These are phyloP conservation scores for Vicugna pacos DNA, from an alignment of 2,113 vertebrate genomes.

Conservation along the genomic window DNA sequence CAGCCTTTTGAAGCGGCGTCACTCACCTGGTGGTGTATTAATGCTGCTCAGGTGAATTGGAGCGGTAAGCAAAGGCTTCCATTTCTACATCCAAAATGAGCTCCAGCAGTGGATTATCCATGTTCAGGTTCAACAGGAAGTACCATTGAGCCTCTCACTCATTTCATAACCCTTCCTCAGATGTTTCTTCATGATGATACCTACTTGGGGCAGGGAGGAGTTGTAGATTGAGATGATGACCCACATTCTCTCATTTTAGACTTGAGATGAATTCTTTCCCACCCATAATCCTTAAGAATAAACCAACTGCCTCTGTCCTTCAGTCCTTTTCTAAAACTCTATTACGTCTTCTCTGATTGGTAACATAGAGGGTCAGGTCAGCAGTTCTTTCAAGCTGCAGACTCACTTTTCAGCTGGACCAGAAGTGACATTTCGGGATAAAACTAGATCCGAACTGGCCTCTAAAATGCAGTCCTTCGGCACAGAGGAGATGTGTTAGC, in stretches of 20 bases:
- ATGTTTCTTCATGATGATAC: neutral
- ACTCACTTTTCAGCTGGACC: neutral
- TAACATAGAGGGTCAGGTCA: neutral
- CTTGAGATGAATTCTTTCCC: neutral
- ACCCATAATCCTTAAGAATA: neutral
- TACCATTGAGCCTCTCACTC: accelerated
- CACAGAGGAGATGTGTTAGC: neutral
- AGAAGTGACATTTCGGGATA: neutral
- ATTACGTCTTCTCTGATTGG: neutral
- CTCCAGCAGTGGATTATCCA: accelerated
- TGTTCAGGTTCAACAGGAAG: neutral
- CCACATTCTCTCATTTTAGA: neutral
- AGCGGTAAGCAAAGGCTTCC: neutral
- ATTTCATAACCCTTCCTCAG: neutral
- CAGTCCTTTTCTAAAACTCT: neutral
- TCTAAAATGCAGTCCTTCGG: neutral
- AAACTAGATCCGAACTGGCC: neutral
- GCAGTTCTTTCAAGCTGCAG: neutral
- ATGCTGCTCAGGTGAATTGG: neutral
- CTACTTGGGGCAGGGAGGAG: neutral
- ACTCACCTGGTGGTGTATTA: accelerated
- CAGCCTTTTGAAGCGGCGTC: neutral
- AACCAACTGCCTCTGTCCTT: neutral
- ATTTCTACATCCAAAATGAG: neutral
- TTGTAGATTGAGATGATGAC: neutral